A percentile compares a stretch with the other conserved stretches of the same genome.
Conservation (phyloP, 1,140 invertebrate species). For the Babylonia areolata region DNA sequence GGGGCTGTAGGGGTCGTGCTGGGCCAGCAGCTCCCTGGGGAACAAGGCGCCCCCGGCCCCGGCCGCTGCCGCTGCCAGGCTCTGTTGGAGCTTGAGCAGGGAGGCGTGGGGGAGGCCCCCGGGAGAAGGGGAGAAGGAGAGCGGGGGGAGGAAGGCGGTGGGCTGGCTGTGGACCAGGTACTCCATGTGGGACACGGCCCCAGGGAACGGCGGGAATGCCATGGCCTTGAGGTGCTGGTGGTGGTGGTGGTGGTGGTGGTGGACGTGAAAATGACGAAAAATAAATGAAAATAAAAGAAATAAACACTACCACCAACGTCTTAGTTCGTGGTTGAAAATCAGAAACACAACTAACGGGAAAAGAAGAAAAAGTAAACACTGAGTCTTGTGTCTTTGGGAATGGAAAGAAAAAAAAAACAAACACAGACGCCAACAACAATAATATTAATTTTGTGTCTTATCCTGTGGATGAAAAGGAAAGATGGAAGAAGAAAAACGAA, state of each 20-base stretch:
- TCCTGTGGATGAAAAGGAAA: no score
- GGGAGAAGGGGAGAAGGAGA: not conserved
- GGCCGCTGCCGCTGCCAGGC: not conserved
- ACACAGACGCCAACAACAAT: no score
- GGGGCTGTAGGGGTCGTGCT: conserved; percentile 83
- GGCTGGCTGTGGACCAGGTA: not conserved
- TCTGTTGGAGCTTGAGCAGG: conserved; percentile 11
- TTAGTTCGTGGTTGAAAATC: no score
- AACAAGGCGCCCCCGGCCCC: not conserved
- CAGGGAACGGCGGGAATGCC: not conserved
- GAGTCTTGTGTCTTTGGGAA: no score
- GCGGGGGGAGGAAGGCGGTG: not conserved
- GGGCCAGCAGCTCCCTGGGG: not conserved
- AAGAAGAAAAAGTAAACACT: no score
- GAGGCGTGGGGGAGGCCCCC: not conserved
- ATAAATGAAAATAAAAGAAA: no score
- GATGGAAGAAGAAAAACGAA: no score
- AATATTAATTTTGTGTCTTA: no score
- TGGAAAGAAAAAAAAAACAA: no score
- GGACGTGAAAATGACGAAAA: not conserved
- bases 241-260: not conserved
- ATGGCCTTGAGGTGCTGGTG: not conserved
- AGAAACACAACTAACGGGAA: no score
- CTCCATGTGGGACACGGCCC: not conserved
- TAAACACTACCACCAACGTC: no score